phyloP scores from a whole-genome alignment of 2,797 vertebrate genomes.

The Okamejei kenojei region DNA sequence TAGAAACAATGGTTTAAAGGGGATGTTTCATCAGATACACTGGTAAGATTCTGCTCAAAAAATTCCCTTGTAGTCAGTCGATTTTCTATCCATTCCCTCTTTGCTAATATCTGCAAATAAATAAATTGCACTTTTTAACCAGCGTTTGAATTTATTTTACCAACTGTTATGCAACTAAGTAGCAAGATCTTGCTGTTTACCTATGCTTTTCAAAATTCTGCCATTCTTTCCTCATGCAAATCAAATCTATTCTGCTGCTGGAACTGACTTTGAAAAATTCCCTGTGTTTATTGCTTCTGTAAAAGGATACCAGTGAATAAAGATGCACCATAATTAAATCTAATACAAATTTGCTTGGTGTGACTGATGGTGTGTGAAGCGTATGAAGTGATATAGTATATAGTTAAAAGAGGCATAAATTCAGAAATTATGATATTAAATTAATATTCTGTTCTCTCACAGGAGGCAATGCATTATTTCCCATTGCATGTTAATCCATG shows the following conservation, averaged over 20 bases:
- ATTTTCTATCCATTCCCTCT: too few species aligned
- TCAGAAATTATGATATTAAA: not conserved
- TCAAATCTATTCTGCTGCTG: not conserved
- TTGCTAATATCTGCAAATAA: too few species aligned
- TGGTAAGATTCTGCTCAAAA: too few species aligned
- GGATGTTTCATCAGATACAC: too few species aligned
- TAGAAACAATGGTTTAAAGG: too few species aligned
- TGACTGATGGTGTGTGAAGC: not conserved
- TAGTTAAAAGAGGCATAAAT: not conserved
- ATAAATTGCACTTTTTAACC: not conserved
- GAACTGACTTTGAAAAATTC: constrained; percentile 15
- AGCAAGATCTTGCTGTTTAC: not conserved
- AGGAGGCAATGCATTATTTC: not conserved
- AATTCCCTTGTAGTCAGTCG: too few species aligned
- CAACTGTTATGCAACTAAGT: not conserved
- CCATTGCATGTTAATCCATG: not conserved
- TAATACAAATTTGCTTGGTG: not conserved
- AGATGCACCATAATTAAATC: constrained; percentile 16
- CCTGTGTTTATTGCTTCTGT: not conserved
- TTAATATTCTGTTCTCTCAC: not conserved
- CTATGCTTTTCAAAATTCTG: not conserved
- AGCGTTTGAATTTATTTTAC: not conserved
- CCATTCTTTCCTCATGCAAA: not conserved
- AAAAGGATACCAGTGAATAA: not conserved
- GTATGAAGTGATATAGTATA: not conserved